Conservation (phyloP, 2,113 vertebrate genomes). For the Zosterops hypoxanthus region DNA sequence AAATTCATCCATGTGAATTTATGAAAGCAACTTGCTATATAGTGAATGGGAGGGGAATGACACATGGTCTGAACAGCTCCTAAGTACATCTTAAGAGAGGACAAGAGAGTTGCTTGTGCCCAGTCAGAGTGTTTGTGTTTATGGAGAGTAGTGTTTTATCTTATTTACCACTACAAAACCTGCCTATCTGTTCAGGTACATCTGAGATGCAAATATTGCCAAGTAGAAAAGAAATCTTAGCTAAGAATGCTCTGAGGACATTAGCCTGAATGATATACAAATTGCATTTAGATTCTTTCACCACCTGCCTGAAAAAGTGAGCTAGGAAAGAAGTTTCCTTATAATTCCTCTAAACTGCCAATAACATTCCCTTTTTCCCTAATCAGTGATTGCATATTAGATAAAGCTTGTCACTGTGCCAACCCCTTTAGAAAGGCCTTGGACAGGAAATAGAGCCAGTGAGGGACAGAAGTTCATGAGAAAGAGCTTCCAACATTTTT, state of each 20-base stretch:
- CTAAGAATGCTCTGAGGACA: not conserved
- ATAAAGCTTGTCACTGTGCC: not conserved
- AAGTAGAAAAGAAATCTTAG: not conserved
- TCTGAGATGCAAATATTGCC: not conserved
- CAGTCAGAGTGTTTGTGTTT: not conserved
- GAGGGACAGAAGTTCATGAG: slow-evolving; percentile 28
- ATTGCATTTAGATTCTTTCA: not conserved
- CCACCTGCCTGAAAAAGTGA: not conserved
- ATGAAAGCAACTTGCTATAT: not conserved
- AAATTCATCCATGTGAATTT: not conserved
- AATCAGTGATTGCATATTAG: not conserved
- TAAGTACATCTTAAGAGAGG: not conserved
- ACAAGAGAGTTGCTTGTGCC: not conserved
- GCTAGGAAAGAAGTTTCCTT: not conserved
- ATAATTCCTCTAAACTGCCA: not conserved
- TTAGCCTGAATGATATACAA: not conserved
- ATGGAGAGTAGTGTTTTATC: not conserved
- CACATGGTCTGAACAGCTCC: not conserved
- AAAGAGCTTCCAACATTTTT: slow-evolving; percentile 46
- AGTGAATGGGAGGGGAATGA: not conserved
- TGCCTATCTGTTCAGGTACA: not conserved
- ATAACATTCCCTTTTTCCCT: not conserved
- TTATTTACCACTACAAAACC: not conserved
- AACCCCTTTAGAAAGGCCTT: not conserved
- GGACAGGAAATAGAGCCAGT: not conserved